phyloP scores from a whole-genome alignment of 1,140 invertebrate species.

The Homarus americanus region DNA sequence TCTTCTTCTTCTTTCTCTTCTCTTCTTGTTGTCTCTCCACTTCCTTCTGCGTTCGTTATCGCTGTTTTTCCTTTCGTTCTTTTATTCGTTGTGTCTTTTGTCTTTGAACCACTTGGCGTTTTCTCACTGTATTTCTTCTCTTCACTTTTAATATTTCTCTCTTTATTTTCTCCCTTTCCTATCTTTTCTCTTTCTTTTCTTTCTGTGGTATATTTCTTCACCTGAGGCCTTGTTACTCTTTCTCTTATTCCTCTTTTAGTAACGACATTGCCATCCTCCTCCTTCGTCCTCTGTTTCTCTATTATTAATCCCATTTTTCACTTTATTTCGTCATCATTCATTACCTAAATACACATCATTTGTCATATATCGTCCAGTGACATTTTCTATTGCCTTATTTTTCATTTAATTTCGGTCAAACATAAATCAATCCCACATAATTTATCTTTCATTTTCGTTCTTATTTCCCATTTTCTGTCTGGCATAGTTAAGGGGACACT shows the following conservation, averaged over 20 bases:
- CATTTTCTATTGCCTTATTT: too few species aligned
- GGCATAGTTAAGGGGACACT: too few species aligned
- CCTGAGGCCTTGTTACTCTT: neutral
- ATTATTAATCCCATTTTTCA: conserved; percentile 20
- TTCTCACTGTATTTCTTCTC: neutral
- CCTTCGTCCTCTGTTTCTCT: conserved; percentile 18
- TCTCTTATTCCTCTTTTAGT: neutral
- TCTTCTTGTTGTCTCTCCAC: neutral
- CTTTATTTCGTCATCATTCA: neutral
- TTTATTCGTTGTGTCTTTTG: neutral
- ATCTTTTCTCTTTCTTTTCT: neutral
- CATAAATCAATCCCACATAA: too few species aligned
- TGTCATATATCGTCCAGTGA: too few species aligned
- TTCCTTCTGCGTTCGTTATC: too few species aligned
- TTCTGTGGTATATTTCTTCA: neutral
- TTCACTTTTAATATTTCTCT: neutral
- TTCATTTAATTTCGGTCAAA: too few species aligned
- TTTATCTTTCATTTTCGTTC: too few species aligned
- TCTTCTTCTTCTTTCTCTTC: neutral
- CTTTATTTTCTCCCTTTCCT: neutral
- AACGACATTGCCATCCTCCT: neutral
- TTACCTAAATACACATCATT: too few species aligned
- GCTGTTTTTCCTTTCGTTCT: neutral
- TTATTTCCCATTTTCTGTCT: too few species aligned
- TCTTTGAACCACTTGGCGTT: neutral